Base-by-base conservation (phyloP, 2,888 invertebrate species). In the Alitta virens region DNA sequence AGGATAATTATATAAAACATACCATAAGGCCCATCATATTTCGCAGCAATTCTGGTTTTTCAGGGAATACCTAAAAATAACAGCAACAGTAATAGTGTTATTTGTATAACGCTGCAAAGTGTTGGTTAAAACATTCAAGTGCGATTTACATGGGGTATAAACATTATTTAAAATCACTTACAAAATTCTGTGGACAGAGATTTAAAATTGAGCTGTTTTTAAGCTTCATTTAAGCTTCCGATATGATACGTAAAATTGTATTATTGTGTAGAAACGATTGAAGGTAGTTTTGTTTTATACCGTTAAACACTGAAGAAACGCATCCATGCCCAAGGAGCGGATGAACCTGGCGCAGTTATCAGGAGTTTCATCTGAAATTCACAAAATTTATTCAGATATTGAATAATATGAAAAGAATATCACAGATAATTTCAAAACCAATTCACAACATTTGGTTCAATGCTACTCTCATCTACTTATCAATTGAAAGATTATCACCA, bases 1-100 rank as follows among this genome's bases (percentile, higher is more conserved):
- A n/a, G n/a, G n/a, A n/a, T n/a, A n/a, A n/a, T n/a, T n/a, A n/a
- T n/a, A n/a, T n/a, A n/a, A 21, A 7, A 73, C 76, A 73, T 72
- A 81, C 82, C 73, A 85, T 78, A 26, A 85, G 84, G 1, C 97
- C 98, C 96, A 98, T 96, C 97, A 98, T 98, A 81, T 98, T 98
- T 54, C 97, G 86, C 53, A 97, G 85, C 49, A 98, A 83, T 78
- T 96, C 95, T 67, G 92, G 91, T 76, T 91, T 92, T 71, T 91
- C 88, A 0, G 91, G 90, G 83, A 94, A 96, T 76, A 86, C 87
- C 93, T 94, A 80, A n/a, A n/a, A n/a, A n/a, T 24, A 80, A 71
- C 21, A 46, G 7, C 21, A 46, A 46, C n/a, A n/a, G n/a, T n/a
- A n/a, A n/a, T n/a, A n/a, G n/a, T n/a, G n/a, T n/a, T n/a, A n/a